Evolutionary conservation across 2,888 invertebrate genomes (phyloP).

Genomic region (Pandemis heparana): DNA sequence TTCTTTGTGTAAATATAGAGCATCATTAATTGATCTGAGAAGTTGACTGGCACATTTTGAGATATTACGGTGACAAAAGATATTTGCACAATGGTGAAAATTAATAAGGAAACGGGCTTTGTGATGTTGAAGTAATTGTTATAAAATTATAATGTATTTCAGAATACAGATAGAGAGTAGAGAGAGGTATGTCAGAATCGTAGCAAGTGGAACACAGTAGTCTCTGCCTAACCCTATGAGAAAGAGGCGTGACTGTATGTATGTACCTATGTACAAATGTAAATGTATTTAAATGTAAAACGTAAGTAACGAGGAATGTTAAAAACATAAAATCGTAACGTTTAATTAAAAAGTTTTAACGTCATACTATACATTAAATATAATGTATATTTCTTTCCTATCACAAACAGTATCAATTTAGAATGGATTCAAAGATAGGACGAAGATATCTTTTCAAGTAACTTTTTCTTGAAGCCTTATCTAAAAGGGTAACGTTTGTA

Average conservation of each 20-base stretch:
- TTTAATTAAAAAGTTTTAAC: neutral
- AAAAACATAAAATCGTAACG: neutral
- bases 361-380: neutral
- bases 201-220: no score
- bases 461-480: neutral
- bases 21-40: conserved; percentile 1
- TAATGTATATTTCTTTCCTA: neutral
- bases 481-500: neutral
- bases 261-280: no score
- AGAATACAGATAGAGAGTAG: no score
- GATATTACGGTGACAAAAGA: conserved; percentile 36
- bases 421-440: neutral
- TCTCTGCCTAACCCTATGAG: no score
- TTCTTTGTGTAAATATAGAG: neutral
- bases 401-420: neutral
- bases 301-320: no score
- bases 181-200: no score
- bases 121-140: conserved; percentile 16
- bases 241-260: no score
- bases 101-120: conserved; percentile 36
- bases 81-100: conserved; percentile 32
- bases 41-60: conserved; percentile 29
- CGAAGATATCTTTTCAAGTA: neutral
- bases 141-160: conserved; percentile 2
- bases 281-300: neutral